phyloP scores from a whole-genome alignment of 2,797 vertebrate species.

The Pangasius krempfi region DNA sequence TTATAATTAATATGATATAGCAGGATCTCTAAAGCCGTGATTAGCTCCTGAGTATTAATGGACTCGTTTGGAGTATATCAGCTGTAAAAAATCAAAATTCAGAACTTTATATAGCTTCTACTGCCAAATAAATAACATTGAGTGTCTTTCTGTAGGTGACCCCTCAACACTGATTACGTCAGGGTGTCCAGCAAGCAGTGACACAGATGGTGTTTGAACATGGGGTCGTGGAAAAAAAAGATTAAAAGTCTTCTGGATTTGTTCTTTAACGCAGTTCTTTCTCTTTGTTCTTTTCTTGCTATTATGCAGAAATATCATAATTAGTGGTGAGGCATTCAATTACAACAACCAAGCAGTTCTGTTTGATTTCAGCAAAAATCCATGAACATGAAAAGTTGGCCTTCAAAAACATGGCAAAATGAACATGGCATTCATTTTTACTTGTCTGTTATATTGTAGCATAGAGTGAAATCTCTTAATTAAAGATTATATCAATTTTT shows the following conservation, averaged over 20 bases:
- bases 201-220: not conserved
- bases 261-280: not conserved
- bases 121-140: not conserved
- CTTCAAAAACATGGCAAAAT: not conserved
- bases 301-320: not conserved
- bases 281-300: not conserved
- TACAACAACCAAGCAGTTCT: not conserved
- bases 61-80: not conserved
- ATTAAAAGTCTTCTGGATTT: not conserved
- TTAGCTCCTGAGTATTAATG: too few species aligned
- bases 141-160: not conserved
- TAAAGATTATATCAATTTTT: constrained; percentile 76
- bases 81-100: not conserved
- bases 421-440: not conserved
- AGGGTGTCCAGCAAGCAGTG: not conserved
- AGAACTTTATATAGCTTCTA: not conserved
- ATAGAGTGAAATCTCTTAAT: constrained; percentile 62
- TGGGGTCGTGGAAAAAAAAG: not conserved
- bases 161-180: not conserved
- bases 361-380: not conserved
- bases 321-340: not conserved
- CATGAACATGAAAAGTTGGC: not conserved
- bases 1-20: not conserved
- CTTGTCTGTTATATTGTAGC: not conserved
- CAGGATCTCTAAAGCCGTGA: not conserved